Conservation (phyloP, 2,113 vertebrate species). For the Ploceus nigricollis region DNA sequence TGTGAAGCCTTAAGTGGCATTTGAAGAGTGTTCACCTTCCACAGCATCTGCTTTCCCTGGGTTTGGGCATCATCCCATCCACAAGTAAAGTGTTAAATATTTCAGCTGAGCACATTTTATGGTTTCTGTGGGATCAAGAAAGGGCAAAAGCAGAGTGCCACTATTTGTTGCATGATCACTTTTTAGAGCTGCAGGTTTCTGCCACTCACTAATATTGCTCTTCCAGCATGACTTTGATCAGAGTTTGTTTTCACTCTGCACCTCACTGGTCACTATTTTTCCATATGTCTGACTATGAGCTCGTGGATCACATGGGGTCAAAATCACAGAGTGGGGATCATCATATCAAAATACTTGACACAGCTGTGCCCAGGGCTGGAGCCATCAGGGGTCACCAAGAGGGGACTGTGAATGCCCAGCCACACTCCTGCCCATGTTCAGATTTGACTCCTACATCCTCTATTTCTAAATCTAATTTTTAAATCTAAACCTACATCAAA, state of each 20-base stretch:
- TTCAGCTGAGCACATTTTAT: background rate
- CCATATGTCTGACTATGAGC: background rate
- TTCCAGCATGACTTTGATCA: accelerated
- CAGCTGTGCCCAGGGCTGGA: background rate
- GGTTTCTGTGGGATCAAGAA: background rate
- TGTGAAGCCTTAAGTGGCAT: background rate
- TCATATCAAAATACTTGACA: background rate
- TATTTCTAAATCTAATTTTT: background rate
- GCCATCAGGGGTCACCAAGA: background rate
- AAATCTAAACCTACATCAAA: background rate
- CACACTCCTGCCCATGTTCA: background rate
- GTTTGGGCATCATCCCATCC: background rate
- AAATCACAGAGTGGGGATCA: background rate
- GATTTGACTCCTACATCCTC: background rate
- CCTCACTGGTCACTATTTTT: background rate
- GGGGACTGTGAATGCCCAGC: background rate
- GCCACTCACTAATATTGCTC: background rate
- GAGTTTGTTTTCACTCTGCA: background rate
- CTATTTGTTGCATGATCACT: background rate
- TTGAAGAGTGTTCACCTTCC: background rate
- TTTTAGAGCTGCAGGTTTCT: background rate
- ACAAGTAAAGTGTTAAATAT: background rate
- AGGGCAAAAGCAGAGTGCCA: background rate
- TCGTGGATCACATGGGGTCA: accelerated
- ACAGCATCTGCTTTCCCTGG: background rate